Conservation (phyloP, 1,140 invertebrate genomes). For the Diprion similis region DNA sequence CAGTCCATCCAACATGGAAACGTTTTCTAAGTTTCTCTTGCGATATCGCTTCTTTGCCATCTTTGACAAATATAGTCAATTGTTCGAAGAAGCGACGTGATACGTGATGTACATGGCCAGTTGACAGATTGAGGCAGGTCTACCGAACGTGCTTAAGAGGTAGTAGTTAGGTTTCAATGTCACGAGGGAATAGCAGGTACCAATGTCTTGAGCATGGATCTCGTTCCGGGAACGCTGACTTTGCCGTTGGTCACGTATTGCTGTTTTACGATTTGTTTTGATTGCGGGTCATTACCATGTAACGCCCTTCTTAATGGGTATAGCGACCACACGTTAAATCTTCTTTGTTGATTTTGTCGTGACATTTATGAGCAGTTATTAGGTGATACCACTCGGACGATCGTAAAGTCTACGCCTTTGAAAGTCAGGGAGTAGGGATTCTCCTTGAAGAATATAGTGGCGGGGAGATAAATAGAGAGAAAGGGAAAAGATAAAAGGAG, state of each 20-base stretch:
- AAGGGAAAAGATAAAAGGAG: constrained; percentile 21
- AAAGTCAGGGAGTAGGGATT: constrained; percentile 34
- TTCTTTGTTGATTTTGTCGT: constrained; percentile 58
- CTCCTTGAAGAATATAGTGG: constrained; percentile 30
- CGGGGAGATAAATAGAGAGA: no score
- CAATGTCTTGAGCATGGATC: background rate
- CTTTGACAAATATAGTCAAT: no score
- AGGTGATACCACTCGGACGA: constrained; percentile 52
- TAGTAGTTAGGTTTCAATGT: no score
- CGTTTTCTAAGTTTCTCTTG: no score
- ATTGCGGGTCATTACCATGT: constrained; percentile 59
- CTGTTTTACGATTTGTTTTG: constrained; percentile 59
- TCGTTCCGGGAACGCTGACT: background rate
- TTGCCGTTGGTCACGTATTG: constrained; percentile 13
- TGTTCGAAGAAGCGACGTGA: no score
- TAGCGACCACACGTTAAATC: constrained; percentile 55
- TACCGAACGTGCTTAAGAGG: no score
- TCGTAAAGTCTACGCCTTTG: constrained; percentile 59
- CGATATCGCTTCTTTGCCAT: no score
- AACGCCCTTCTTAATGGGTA: constrained; percentile 50
- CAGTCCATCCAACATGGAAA: no score
- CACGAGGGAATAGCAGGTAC: no score
- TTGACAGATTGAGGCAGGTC: no score
- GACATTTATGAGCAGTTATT: constrained; percentile 62
- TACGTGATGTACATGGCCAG: no score